Evolutionary conservation across 2,888 invertebrate species (phyloP).

Genomic region (Amphipyra tragopoginis): DNA sequence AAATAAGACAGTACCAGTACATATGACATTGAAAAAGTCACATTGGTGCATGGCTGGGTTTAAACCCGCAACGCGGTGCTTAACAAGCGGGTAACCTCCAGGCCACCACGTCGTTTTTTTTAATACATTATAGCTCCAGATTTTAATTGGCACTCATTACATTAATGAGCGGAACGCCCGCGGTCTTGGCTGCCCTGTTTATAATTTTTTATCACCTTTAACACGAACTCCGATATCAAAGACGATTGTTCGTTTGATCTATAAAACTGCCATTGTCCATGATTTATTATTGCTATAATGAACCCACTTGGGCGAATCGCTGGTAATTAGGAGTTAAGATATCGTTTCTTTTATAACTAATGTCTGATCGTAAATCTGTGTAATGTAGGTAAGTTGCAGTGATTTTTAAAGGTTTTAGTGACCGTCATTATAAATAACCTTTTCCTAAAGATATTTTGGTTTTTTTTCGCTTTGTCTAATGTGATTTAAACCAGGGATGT

Average conservation of each 20-base stretch:
- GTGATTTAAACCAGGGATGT: no score
- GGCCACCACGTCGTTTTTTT: no score
- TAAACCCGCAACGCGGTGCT: no score
- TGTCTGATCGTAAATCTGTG: slow-evolving; percentile 24
- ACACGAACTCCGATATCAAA: slow-evolving; percentile 61
- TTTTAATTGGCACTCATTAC: slow-evolving; percentile 1
- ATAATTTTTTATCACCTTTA: slow-evolving; percentile 63
- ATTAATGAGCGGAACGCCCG: background rate
- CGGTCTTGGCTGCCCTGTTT: slow-evolving; percentile 37
- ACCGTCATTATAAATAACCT: background rate
- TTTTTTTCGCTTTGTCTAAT: background rate
- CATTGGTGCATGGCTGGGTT: no score
- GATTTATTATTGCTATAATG: slow-evolving; percentile 55
- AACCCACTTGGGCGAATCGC: slow-evolving; percentile 34
- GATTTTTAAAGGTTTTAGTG: slow-evolving; percentile 14
- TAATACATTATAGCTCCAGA: background rate
- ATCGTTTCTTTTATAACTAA: slow-evolving; percentile 37
- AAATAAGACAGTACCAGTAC: no score
- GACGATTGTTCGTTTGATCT: slow-evolving; percentile 63
- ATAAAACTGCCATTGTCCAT: slow-evolving; percentile 61
- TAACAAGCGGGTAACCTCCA: no score
- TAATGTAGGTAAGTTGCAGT: slow-evolving; percentile 1
- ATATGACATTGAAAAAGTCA: no score
- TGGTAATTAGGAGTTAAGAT: slow-evolving; percentile 41
- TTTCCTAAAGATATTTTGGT: background rate